Evolutionary conservation across 2,888 invertebrate species (phyloP).

Genomic region (Sycophila texana): DNA sequence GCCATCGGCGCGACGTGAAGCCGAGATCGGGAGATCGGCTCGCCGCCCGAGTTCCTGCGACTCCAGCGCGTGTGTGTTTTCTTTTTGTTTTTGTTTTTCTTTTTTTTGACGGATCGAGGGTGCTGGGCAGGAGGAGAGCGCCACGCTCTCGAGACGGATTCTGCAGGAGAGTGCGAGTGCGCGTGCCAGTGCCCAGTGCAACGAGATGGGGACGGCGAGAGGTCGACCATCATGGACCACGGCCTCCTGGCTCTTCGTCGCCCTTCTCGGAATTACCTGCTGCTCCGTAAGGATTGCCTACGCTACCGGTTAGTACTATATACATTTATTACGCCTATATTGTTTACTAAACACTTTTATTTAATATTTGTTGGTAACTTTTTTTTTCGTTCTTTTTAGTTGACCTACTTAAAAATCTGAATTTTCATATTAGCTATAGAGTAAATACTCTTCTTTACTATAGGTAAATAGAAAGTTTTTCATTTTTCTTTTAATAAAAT

Average conservation of each 20-base stretch:
- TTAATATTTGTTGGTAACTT: no score
- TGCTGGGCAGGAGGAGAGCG: no score
- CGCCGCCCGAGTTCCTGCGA: not conserved
- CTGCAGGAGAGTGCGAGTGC: not conserved
- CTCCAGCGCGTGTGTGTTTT: constrained; percentile 56
- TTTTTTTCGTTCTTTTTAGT: not conserved
- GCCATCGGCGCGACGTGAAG: not conserved
- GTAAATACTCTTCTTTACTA: no score
- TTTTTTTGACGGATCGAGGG: no score
- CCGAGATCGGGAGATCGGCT: no score
- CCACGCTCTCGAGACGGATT: not conserved
- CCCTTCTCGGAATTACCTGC: constrained; percentile 8
- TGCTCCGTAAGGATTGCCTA: constrained; percentile 14
- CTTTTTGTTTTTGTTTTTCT: no score
- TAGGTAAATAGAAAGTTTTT: no score
- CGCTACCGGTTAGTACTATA: constrained; percentile 41
- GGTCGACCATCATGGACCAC: not conserved
- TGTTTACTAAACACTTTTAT: no score
- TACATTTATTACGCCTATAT: no score
- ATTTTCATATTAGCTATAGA: no score
- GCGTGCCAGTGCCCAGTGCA: constrained; percentile 13
- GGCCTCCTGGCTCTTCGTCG: not conserved
- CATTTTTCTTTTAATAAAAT: no score
- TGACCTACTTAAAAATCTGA: no score
- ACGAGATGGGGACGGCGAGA: constrained; percentile 17